Base-by-base conservation (phyloP, 2,888 invertebrate species). In the Pharmacophagus antenor region DNA sequence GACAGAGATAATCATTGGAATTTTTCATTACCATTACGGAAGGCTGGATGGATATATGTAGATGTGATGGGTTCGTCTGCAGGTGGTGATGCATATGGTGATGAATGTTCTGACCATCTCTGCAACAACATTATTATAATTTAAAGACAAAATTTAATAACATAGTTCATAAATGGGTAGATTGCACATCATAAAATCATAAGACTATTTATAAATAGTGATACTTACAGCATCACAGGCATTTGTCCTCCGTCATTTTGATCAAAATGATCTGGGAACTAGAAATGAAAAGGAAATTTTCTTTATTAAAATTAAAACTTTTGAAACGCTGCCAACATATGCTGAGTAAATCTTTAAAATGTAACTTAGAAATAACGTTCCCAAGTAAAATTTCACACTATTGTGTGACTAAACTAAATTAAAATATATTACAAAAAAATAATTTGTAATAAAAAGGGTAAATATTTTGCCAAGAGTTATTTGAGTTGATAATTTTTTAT, bases 21-120 rank as follows among this genome's bases (percentile, higher is more conserved):
- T 41, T 48, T n/a, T 47, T 58, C 64, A 76, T 75, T 62, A 83
- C 80, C 78, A 76, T 76, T 47, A 80, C 77, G n/a, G 82, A 77
- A 0, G 93, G 92, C 71, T 89, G 85, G 63, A 90, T 91, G 8
- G 86, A 89, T 69, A 94, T 93, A 77, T 93, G 93, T 22, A 94
- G 85, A 67, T 93, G 93, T 7, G 87, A 80, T 31, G 87, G 86
- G 52, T 83, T 83, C 83, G 84, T 79, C 76, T 92, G 92, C 67
- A 92, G 83, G 76, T 94, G 94, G 81, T 95, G 95, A 73, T 95
- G 94, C 91, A 95, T 93, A 74, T 95, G 95, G 79, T 95, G 95
- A 76, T 95, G 95, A 1, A 95, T 92, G 69, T 95, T 94, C 62
- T 94, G 95, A 10, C 88, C 84, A 62, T 92, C 91, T 56, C 91